Evolutionary conservation across 2,888 invertebrate genomes (phyloP).

Genomic region (Phrixothrix hirtus): DNA sequence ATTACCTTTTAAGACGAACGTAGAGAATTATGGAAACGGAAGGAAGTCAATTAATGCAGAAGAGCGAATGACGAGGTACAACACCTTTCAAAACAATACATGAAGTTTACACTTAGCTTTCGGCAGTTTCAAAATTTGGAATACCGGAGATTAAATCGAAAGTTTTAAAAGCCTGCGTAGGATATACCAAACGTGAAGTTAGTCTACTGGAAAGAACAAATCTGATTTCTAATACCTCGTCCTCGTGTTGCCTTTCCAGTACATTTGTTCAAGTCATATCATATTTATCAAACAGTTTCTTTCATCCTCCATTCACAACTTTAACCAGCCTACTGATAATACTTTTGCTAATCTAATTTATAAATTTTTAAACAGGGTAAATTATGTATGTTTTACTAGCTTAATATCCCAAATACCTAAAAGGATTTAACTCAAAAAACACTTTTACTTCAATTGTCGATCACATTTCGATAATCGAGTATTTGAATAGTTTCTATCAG

Average conservation of each 20-base stretch:
- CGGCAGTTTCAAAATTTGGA: slow-evolving; percentile 6
- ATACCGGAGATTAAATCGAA: slow-evolving; percentile 25
- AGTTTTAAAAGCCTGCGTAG: slow-evolving; percentile 23
- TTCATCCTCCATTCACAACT: slow-evolving; percentile 22
- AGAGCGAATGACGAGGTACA: slow-evolving; percentile 12
- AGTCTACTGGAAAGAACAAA: slow-evolving; percentile 31
- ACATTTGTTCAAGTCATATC: slow-evolving; percentile 34
- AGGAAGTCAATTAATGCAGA: slow-evolving; percentile 16
- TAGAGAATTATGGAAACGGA: slow-evolving; percentile 14
- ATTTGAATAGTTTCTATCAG: too few relatives aligned
- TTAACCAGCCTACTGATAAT: background rate
- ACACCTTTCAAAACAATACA: slow-evolving; percentile 14
- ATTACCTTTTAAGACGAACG: slow-evolving; percentile 4
- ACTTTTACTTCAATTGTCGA: too few relatives aligned
- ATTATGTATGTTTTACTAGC: too few relatives aligned
- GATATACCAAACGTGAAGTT: slow-evolving; percentile 18
- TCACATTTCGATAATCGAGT: too few relatives aligned
- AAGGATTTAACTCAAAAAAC: too few relatives aligned
- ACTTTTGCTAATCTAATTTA: too few relatives aligned
- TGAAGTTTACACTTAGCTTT: slow-evolving; percentile 8
- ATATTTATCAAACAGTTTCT: slow-evolving; percentile 31
- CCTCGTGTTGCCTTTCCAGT: slow-evolving; percentile 30
- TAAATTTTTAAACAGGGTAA: too few relatives aligned
- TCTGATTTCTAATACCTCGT: slow-evolving; percentile 32
- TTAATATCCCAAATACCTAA: too few relatives aligned